Percentiles rank a stretch among this genome's conserved stretches.
phyloP scores from a whole-genome alignment of 1,140 invertebrate species.

The Drosophila orena region DNA sequence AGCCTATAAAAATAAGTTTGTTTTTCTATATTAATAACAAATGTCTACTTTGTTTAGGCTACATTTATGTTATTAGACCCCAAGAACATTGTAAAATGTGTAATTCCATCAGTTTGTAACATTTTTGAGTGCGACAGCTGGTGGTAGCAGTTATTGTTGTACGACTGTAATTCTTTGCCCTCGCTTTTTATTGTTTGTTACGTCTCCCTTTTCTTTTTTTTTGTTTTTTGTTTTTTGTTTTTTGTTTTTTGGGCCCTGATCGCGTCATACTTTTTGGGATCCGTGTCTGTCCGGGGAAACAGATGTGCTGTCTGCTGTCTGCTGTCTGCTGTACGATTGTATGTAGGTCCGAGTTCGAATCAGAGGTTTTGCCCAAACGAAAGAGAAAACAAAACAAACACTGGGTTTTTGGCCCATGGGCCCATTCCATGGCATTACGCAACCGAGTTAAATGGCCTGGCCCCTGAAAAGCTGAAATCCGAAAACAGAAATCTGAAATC shows the following conservation, averaged over 20 bases:
- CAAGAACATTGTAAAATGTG: too few relatives aligned
- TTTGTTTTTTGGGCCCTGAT: constrained; percentile 10
- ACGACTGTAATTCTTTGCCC: constrained; percentile 1
- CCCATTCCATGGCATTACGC: constrained; percentile 39
- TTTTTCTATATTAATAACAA: too few relatives aligned
- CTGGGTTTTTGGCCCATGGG: constrained; percentile 35
- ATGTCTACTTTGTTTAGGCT: too few relatives aligned
- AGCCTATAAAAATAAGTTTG: neutral
- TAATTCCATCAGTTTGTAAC: neutral
- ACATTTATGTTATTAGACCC: neutral
- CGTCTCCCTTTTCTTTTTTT: neutral
- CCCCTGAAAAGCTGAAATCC: neutral
- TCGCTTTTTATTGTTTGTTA: neutral
- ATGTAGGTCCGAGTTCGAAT: constrained; percentile 24
- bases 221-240: neutral
- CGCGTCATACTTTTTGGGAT: constrained; percentile 23
- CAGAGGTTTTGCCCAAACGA: constrained; percentile 45
- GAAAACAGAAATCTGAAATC: too few relatives aligned
- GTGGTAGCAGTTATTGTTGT: neutral
- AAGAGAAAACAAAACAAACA: constrained; percentile 49
- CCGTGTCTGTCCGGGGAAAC: constrained; percentile 21
- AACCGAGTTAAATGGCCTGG: constrained; percentile 23
- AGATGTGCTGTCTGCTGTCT: constrained; percentile 35
- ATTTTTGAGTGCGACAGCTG: neutral
- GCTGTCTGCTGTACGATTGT: constrained; percentile 12